Conservation (phyloP, 2,888 invertebrate genomes). For the Pheosia tremula region DNA sequence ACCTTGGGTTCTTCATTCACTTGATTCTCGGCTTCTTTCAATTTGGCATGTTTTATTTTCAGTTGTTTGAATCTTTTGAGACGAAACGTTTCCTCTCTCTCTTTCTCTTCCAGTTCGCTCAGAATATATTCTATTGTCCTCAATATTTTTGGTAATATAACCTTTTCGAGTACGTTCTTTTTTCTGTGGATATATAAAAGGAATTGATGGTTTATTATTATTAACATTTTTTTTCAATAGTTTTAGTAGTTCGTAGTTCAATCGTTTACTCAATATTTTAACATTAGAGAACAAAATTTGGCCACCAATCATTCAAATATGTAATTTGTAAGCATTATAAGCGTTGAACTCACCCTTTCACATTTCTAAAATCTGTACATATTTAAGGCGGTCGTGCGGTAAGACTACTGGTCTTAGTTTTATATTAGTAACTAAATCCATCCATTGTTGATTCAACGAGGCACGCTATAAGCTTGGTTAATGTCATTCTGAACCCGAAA, state of each 20-base stretch:
- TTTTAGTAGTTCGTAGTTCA: background rate
- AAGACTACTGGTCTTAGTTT: too few species aligned
- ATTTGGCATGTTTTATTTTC: slow-evolving; percentile 21
- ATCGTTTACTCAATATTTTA: background rate
- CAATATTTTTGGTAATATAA: slow-evolving; percentile 43
- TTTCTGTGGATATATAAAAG: slow-evolving; percentile 47
- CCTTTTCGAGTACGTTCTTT: slow-evolving; percentile 48
- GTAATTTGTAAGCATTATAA: background rate
- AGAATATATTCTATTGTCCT: slow-evolving; percentile 41
- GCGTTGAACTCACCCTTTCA: background rate
- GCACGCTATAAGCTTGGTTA: too few species aligned
- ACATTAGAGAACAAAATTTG: too few species aligned
- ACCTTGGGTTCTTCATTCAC: background rate
- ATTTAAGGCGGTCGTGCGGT: background rate
- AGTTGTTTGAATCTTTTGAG: slow-evolving; percentile 49
- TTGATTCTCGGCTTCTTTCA: background rate
- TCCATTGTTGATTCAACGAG: too few species aligned
- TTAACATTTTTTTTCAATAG: background rate
- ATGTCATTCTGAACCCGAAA: too few species aligned
- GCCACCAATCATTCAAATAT: too few species aligned
- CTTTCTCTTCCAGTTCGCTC: slow-evolving; percentile 41
- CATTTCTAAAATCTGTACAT: background rate
- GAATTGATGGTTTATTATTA: background rate
- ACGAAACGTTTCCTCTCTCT: slow-evolving; percentile 50
- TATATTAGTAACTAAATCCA: too few species aligned